Evolutionary conservation across 1,140 invertebrate genomes (phyloP).

Genomic region (Diploscapter pachys): DNA sequence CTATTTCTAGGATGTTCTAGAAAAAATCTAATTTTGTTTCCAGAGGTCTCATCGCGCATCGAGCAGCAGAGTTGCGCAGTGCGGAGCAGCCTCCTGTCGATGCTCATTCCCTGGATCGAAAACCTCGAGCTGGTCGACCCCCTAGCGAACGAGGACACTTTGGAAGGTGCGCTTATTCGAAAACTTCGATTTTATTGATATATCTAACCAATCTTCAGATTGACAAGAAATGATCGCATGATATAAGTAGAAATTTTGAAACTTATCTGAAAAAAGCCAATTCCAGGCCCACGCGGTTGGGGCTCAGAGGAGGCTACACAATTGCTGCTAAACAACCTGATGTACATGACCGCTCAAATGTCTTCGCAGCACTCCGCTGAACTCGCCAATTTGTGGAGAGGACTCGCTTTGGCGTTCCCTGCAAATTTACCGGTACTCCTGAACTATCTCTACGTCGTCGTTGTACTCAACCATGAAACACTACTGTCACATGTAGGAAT

Average conservation of each 20-base stretch:
- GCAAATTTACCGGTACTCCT: slow-evolving; percentile 95
- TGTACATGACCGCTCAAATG: slow-evolving; percentile 96
- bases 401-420: slow-evolving; percentile 89
- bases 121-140: slow-evolving; percentile 98
- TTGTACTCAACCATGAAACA: slow-evolving; percentile 87
- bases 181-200: too few relatives aligned
- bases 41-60: slow-evolving; percentile 92
- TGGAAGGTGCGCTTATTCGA: slow-evolving; percentile 12
- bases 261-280: background rate
- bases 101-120: slow-evolving; percentile 90
- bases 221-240: slow-evolving; percentile 64
- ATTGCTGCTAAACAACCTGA: slow-evolving; percentile 97
- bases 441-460: slow-evolving; percentile 92
- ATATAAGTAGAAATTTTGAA: slow-evolving; percentile 33
- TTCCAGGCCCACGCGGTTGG: slow-evolving; percentile 74
- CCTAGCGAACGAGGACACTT: slow-evolving; percentile 70
- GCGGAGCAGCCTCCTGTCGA: slow-evolving; percentile 80
- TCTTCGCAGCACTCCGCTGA: slow-evolving; percentile 90
- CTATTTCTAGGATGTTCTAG: too few relatives aligned
- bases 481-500: slow-evolving; percentile 76
- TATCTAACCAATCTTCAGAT: too few relatives aligned
- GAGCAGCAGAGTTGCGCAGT: slow-evolving; percentile 89
- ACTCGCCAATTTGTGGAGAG: slow-evolving; percentile 90
- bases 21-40: slow-evolving; percentile 20
- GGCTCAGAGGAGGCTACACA: slow-evolving; percentile 97